Percentiles rank a stretch among this genome's conserved stretches.
phyloP scores from a whole-genome alignment of 2,888 invertebrate species.

The Catocala fraxini region DNA sequence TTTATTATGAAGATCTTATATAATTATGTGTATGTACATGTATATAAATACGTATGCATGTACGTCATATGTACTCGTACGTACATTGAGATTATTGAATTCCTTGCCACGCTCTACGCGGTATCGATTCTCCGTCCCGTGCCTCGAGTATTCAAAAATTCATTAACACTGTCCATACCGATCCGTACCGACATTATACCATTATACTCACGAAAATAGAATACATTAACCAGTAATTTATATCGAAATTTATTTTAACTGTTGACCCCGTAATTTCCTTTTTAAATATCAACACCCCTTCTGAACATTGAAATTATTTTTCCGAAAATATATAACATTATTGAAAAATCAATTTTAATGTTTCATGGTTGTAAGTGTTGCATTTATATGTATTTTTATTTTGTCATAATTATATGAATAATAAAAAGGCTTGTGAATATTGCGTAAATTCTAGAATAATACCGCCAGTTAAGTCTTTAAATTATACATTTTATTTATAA shows the following conservation, averaged over 20 bases:
- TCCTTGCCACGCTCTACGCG: conserved; percentile 68
- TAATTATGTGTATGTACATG: conserved; percentile 27
- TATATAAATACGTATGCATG: conserved; percentile 10
- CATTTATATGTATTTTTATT: conserved; percentile 17
- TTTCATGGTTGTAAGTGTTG: conserved; percentile 28
- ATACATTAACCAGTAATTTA: conserved; percentile 41
- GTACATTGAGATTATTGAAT: conserved; percentile 55
- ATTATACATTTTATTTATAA: neutral
- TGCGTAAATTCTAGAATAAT: conserved; percentile 61
- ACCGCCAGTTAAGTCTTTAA: conserved; percentile 26
- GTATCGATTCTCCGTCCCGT: conserved; percentile 85
- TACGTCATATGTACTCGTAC: conserved; percentile 19
- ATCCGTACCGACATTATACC: conserved; percentile 67
- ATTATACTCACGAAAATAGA: conserved; percentile 59
- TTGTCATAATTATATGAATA: conserved; percentile 42
- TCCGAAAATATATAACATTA: conserved; percentile 10
- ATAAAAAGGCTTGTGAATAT: conserved; percentile 77
- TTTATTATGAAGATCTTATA: conserved; percentile 20
- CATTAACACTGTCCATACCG: conserved; percentile 77
- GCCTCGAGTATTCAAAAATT: conserved; percentile 82
- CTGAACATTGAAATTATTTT: conserved; percentile 6
- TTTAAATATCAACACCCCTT: conserved; percentile 3
- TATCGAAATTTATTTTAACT: conserved; percentile 35
- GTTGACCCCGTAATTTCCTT: conserved; percentile 3
- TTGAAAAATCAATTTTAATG: conserved; percentile 12